Base-by-base conservation (phyloP, 1,140 invertebrate genomes). In the Ctenoplectra terminalis region DNA sequence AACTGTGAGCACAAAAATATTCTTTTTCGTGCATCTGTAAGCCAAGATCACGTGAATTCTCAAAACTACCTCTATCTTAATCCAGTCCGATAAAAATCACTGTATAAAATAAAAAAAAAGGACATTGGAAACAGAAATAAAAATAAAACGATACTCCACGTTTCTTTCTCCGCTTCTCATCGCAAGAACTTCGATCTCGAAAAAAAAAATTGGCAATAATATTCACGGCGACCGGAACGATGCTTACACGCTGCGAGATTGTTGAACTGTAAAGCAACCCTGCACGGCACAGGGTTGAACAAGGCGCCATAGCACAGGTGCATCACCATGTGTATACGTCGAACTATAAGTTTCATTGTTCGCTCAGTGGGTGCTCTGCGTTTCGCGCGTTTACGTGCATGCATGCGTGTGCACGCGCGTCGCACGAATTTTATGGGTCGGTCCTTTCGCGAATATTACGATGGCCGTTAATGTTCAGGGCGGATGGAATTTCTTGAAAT, bases 201-300 rank as follows among this genome's bases (percentile, higher is more conserved):
- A n/a, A n/a, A n/a, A n/a, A 74, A 80, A 85, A 85, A 85, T 77
- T 74, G 67, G 63, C 58, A 79, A 74, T 75, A 85, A 82, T 43
- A 46, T 64, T n/a, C n/a, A n/a, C n/a, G n/a, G n/a, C n/a, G n/a
- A n/a, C n/a, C n/a, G n/a, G 64, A 20, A 31, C 11, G 23, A n/a
- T 23, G 9, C 23, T 54, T 63, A 70, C 83, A 66, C 73, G 60
- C 79, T 78, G 56, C 75, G 84, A 40, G 37, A 26, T 66, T 34
- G 7, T 20, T 17, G 37, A 34, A 26, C 37, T n/a, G 37, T 66
- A 66, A 66, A 66, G 43, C n/a, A 40, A 37, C 17, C 29, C 6
- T 34, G 20, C 20, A 23, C 13, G 23, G 23, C 7, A 7, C n/a
- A 13, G 54, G 1, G 26, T 23, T 37, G 9, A 15, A 43, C 7